Percentiles rank a stretch among this genome's conserved stretches.
Conservation (phyloP, 1,140 invertebrate species). For the Chrysoperla carnea region DNA sequence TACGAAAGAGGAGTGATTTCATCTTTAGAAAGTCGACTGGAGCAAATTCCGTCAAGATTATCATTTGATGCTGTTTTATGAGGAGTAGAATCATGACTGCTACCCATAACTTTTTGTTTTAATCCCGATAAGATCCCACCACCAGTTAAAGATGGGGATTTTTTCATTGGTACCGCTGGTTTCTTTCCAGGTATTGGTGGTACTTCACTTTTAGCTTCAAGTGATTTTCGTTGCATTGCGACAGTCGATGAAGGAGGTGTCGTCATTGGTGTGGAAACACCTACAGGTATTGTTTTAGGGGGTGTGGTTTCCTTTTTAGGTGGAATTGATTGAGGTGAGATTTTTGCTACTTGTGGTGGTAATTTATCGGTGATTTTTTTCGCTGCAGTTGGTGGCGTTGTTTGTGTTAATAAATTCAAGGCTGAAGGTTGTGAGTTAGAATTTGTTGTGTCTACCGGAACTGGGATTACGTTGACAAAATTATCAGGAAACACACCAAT, state of each 20-base stretch:
- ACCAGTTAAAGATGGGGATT: constrained; percentile 35
- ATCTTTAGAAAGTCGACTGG: constrained; percentile 7
- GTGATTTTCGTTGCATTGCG: constrained; percentile 28
- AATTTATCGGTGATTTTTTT: constrained; percentile 1
- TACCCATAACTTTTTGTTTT: constrained; percentile 34
- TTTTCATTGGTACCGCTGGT: constrained; percentile 39
- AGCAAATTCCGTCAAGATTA: constrained; percentile 3
- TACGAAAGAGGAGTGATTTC: constrained; percentile 1
- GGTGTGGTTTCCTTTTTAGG: constrained; percentile 6
- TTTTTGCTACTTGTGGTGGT: constrained; percentile 4
- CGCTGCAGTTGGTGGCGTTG: not conserved
- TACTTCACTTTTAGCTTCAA: constrained; percentile 24
- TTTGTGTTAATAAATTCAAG: not conserved
- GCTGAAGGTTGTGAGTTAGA: not conserved
- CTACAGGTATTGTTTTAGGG: too few relatives aligned
- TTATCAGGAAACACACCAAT: constrained; percentile 94
- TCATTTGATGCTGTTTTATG: constrained; percentile 7
- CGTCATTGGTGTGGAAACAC: too few relatives aligned
- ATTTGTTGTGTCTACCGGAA: not conserved
- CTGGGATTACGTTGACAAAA: constrained; percentile 60
- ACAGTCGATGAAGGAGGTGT: constrained; percentile 15
- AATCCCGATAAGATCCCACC: constrained; percentile 33
- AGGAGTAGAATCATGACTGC: constrained; percentile 16
- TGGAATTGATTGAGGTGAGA: constrained; percentile 5
- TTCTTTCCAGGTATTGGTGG: constrained; percentile 29